These are phyloP conservation scores for Rhinoderma darwinii DNA, from an alignment of 2,113 vertebrate genomes.

Conservation along the genomic window DNA sequence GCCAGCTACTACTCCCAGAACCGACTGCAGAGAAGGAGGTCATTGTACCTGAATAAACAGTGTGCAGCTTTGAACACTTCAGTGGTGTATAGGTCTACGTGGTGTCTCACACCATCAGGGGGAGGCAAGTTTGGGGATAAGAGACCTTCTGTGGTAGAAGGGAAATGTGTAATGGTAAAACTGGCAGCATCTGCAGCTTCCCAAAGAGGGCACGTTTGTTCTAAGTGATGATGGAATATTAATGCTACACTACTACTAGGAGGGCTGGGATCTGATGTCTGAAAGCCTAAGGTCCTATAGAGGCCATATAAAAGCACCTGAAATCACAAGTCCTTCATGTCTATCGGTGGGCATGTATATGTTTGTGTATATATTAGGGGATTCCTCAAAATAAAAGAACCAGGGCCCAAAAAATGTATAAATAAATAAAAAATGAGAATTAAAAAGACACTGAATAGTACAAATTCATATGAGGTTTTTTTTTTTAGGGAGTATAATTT, in stretches of 20 bases:
- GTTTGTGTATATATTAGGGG: too few species aligned
- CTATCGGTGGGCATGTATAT: too few species aligned
- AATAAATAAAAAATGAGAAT: too few species aligned
- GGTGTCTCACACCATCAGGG: neutral
- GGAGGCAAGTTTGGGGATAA: neutral
- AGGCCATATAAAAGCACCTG: neutral
- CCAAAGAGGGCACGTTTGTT: slow-evolving; percentile 27
- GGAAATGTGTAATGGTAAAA: neutral
- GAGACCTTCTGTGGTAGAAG: neutral
- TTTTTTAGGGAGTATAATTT: neutral
- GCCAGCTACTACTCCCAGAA: neutral
- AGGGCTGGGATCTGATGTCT: neutral
- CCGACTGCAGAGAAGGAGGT: neutral
- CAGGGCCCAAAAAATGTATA: too few species aligned
- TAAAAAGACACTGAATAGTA: too few species aligned
- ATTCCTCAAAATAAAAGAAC: neutral
- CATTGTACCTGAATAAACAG: slow-evolving; percentile 15
- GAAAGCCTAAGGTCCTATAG: slow-evolving; percentile 17
- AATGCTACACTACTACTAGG: neutral
- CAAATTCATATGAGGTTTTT: too few species aligned
- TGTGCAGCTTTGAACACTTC: slow-evolving; percentile 28
- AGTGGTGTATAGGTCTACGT: neutral
- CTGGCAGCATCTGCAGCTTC: neutral
- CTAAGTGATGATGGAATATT: slow-evolving; percentile 9
- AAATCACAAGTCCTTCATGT: neutral